phyloP scores from a whole-genome alignment of 2,888 invertebrate species.

The Cheilosia urbana region DNA sequence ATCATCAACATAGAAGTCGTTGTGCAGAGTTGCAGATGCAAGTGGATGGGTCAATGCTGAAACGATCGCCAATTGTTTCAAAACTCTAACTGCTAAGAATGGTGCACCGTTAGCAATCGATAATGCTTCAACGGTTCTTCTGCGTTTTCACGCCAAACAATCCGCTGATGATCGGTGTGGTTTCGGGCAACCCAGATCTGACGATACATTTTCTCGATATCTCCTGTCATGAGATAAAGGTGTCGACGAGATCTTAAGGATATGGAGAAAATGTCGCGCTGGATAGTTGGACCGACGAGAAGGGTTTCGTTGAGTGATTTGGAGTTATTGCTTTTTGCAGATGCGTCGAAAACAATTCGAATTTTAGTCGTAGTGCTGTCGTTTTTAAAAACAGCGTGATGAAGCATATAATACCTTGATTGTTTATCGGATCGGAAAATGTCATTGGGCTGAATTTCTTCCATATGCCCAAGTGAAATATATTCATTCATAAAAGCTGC shows the following conservation, averaged over 20 bases:
- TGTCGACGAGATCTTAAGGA: conserved; percentile 42
- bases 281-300: conserved; percentile 44
- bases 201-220: conserved; percentile 65
- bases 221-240: conserved; percentile 46
- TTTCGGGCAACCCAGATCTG: conserved; percentile 46
- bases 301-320: conserved; percentile 50
- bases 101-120: too few relatives aligned
- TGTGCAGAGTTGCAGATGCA: not conserved
- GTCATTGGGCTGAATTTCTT: conserved; percentile 29
- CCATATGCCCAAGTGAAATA: conserved; percentile 40
- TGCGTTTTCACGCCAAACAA: conserved; percentile 45
- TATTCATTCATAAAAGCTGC: conserved; percentile 36
- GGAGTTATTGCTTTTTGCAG: conserved; percentile 12
- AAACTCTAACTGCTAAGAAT: conserved; percentile 23
- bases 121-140: too few relatives aligned
- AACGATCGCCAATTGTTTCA: conserved; percentile 27
- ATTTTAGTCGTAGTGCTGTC: conserved; percentile 52
- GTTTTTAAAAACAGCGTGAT: conserved; percentile 4
- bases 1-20: conserved; percentile 4
- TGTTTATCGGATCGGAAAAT: conserved; percentile 3
- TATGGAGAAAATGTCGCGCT: conserved; percentile 44
- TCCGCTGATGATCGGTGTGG: conserved; percentile 50
- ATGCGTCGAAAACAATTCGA: conserved; percentile 63
- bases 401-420: conserved; percentile 31
- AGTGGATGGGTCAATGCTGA: conserved; percentile 9